These are phyloP conservation scores for Stratiolaelaps scimitus DNA, from an alignment of 1,140 invertebrate genomes.

Conservation along the genomic window DNA sequence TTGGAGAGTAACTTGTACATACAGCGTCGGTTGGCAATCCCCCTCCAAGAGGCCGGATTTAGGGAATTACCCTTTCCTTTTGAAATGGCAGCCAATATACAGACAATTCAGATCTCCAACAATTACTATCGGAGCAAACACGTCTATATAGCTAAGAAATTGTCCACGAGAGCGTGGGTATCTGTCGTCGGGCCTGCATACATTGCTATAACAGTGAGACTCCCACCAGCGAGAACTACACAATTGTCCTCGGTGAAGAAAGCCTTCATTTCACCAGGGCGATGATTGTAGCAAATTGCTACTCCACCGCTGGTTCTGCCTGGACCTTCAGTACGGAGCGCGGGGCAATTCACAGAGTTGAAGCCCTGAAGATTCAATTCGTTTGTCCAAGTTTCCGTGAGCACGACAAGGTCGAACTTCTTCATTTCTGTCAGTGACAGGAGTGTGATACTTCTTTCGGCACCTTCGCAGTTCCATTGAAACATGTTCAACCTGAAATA, in stretches of 20 bases:
- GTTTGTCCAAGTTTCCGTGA: not conserved
- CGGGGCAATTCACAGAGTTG: not conserved
- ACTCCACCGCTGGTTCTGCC: not conserved
- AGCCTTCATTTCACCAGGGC: not conserved
- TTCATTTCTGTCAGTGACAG: not conserved
- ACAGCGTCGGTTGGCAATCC: no score
- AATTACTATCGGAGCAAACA: not conserved
- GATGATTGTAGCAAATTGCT: not conserved
- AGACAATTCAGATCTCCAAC: slow-evolving; percentile 1
- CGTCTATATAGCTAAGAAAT: not conserved
- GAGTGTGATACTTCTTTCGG: not conserved
- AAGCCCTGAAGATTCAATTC: not conserved
- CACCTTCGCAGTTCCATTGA: not conserved
- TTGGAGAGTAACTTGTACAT: no score
- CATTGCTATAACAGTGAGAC: not conserved
- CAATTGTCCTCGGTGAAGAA: slow-evolving; percentile 7
- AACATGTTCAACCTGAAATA: no score
- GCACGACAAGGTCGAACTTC: not conserved
- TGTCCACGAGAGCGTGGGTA: not conserved
- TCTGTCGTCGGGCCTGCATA: not conserved
- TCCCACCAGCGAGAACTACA: not conserved
- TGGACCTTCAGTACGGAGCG: not conserved
- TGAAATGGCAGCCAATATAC: not conserved
- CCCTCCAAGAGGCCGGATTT: no score
- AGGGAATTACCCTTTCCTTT: not conserved